Conservation (phyloP, 2,888 invertebrate species). For the Punctoribates punctum region DNA sequence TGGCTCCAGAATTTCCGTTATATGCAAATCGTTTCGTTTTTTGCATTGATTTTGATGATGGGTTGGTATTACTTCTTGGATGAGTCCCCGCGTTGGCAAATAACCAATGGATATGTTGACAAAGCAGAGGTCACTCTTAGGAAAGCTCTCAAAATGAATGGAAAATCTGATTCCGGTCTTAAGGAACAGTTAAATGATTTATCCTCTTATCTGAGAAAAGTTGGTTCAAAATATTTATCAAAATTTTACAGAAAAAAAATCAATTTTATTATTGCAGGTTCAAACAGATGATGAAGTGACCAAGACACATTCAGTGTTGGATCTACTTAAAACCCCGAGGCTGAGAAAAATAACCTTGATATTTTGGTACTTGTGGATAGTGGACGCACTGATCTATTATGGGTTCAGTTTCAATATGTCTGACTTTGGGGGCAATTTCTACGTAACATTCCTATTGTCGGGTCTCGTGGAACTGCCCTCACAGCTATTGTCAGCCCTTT, state of each 20-base stretch:
- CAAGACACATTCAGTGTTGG: conserved; percentile 1
- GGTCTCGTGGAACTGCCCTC: conserved; percentile 77
- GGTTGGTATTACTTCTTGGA: neutral
- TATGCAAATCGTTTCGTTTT: neutral
- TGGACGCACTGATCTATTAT: conserved; percentile 81
- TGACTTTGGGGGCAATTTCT: conserved; percentile 74
- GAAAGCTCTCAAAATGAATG: conserved; percentile 34
- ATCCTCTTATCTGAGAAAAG: neutral
- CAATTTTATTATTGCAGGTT: neutral
- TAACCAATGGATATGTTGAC: conserved; percentile 27
- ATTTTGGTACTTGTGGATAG: conserved; percentile 58
- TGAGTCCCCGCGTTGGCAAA: conserved; percentile 43
- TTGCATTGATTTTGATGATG: neutral
- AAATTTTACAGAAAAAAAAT: too few relatives aligned
- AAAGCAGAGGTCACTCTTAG: conserved; percentile 1
- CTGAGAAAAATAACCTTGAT: conserved; percentile 40
- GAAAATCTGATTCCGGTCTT: neutral
- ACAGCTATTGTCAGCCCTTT: conserved; percentile 51
- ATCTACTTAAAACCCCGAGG: conserved; percentile 22
- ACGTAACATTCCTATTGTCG: conserved; percentile 70
- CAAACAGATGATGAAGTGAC: neutral
- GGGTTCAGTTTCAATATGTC: conserved; percentile 76
- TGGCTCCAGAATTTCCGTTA: conserved; percentile 15
- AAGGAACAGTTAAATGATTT: conserved; percentile 19
- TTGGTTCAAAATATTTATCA: too few relatives aligned